phyloP scores from a whole-genome alignment of 1,140 invertebrate genomes.

The Teleopsis dalmanni region DNA sequence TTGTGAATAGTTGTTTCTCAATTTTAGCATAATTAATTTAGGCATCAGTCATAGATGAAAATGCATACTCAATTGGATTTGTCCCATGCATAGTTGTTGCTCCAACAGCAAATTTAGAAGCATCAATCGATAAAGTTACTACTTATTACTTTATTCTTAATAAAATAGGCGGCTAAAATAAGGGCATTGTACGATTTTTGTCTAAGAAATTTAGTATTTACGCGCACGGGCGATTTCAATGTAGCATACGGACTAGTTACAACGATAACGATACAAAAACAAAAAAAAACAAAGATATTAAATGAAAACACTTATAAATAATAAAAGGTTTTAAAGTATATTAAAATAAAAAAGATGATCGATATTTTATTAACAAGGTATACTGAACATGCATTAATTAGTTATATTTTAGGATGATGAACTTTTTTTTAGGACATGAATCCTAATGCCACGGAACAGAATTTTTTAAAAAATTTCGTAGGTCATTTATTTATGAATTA shows the following conservation, averaged over 20 bases:
- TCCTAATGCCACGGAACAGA: constrained; percentile 3
- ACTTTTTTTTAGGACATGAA: not conserved
- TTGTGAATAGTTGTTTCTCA: too few relatives aligned
- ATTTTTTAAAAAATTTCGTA: constrained; percentile 18
- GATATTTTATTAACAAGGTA: too few relatives aligned
- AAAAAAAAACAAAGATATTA: too few relatives aligned
- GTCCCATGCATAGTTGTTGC: constrained; percentile 30
- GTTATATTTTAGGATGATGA: constrained; percentile 21
- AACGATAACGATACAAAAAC: too few relatives aligned
- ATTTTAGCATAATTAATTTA: constrained; percentile 42
- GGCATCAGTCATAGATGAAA: constrained; percentile 22
- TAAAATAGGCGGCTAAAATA: constrained; percentile 23
- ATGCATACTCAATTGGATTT: constrained; percentile 33
- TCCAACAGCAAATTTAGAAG: constrained; percentile 31
- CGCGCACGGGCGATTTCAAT: too few relatives aligned
- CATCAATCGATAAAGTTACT: constrained; percentile 33
- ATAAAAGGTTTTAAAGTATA: too few relatives aligned
- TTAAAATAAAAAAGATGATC: too few relatives aligned
- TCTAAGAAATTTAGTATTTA: constrained; percentile 34
- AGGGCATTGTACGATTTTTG: constrained; percentile 29
- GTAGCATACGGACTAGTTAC: too few relatives aligned
- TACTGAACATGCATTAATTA: too few relatives aligned
- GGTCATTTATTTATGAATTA: constrained; percentile 17
- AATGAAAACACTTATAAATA: too few relatives aligned
- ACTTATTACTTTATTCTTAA: too few relatives aligned